Conservation (phyloP, 1,140 invertebrate genomes). For the Tetramorium parvispinum region DNA sequence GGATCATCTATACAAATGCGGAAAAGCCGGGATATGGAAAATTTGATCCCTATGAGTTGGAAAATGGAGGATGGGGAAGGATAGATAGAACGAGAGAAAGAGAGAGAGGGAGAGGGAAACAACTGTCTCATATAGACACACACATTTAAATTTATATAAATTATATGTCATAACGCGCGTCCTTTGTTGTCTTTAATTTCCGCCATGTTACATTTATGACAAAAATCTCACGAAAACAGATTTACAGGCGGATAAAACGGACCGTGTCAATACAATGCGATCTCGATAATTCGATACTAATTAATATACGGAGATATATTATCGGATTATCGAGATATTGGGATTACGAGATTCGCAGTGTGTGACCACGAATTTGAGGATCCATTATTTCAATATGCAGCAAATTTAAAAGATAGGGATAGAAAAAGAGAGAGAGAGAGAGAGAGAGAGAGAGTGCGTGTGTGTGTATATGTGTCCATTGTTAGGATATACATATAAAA, state of each 20-base stretch:
- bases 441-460: neutral
- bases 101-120: neutral
- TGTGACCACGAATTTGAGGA: constrained; percentile 28
- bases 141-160: constrained; percentile 18
- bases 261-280: constrained; percentile 21
- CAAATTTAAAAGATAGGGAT: neutral
- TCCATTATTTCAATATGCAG: constrained; percentile 13
- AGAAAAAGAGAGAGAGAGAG: neutral
- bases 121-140: neutral
- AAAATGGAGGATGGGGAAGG: neutral
- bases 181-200: constrained; percentile 15
- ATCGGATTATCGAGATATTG: constrained; percentile 42
- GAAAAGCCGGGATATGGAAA: constrained; percentile 22
- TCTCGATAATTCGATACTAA: constrained; percentile 50
- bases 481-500: neutral
- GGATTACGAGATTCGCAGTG: constrained; percentile 31
- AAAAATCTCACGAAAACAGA: constrained; percentile 21
- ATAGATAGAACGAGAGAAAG: neutral
- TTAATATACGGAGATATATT: constrained; percentile 39
- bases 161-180: neutral
- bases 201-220: constrained; percentile 16
- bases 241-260: constrained; percentile 9
- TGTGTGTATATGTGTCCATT: neutral
- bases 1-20: constrained; percentile 24
- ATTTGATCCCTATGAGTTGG: constrained; percentile 13